Conservation (phyloP, 2,797 vertebrate species). For the Babyrousa celebensis region DNA sequence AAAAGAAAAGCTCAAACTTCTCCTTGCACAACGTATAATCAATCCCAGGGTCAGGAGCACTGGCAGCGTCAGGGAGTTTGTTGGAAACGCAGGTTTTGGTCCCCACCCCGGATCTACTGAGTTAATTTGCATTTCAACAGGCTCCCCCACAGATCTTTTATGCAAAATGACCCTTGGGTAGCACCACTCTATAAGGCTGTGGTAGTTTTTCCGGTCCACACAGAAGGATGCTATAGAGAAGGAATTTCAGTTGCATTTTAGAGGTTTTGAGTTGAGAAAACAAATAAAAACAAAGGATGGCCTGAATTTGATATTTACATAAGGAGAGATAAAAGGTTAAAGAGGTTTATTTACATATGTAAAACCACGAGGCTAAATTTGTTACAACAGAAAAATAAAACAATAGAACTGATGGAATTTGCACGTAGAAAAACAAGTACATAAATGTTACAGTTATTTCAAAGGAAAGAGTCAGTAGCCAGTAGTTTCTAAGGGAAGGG, state of each 20-base stretch:
- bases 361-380: background rate
- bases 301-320: background rate
- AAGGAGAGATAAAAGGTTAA: background rate
- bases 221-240: background rate
- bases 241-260: background rate
- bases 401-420: background rate
- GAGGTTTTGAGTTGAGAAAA: background rate
- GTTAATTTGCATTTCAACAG: background rate
- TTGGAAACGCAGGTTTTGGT: background rate
- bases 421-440: background rate
- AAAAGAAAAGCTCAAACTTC: background rate
- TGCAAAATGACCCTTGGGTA: background rate
- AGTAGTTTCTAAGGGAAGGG: background rate
- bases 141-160: too few relatives aligned
- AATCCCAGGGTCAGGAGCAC: too few relatives aligned
- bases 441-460: background rate
- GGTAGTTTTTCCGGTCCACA: background rate
- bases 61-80: background rate
- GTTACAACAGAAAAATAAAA: background rate
- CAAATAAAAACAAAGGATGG: background rate
- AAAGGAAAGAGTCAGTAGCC: background rate
- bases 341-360: background rate
- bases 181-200: background rate
- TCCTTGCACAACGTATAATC: background rate
- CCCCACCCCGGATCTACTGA: background rate